phyloP scores from a whole-genome alignment of 2,797 vertebrate genomes.

The Pangasius larnaudii region DNA sequence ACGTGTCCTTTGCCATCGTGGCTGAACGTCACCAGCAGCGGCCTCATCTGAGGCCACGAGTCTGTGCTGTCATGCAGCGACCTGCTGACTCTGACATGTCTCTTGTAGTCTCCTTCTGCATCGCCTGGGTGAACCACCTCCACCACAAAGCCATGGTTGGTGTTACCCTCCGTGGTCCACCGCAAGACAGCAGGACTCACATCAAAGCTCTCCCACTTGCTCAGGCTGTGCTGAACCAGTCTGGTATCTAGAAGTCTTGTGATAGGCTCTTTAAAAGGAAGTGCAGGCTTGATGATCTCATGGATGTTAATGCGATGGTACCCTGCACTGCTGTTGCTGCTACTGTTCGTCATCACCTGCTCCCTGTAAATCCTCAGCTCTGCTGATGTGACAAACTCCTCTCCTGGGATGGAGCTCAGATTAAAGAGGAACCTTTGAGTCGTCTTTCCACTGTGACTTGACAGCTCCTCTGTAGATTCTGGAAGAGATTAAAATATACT shows the following conservation, averaged over 20 bases:
- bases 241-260: slow-evolving; percentile 95
- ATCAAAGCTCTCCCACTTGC: slow-evolving; percentile 97
- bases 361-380: slow-evolving; percentile 97
- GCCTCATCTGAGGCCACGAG: slow-evolving; percentile 92
- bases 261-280: slow-evolving; percentile 80
- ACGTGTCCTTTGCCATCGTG: slow-evolving; percentile 93
- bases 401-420: slow-evolving; percentile 88
- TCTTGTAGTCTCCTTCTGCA: slow-evolving; percentile 73
- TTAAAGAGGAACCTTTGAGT: slow-evolving; percentile 96
- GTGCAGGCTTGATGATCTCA: slow-evolving; percentile 88
- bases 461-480: slow-evolving; percentile 94
- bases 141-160: slow-evolving; percentile 93
- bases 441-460: slow-evolving; percentile 85
- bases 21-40: slow-evolving; percentile 93
- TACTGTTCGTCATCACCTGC: slow-evolving; percentile 79
- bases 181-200: slow-evolving; percentile 92
- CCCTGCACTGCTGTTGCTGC: slow-evolving; percentile 57
- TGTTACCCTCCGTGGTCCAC: slow-evolving; percentile 88
- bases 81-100: slow-evolving; percentile 93
- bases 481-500: slow-evolving; percentile 50
- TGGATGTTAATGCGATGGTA: slow-evolving; percentile 97
- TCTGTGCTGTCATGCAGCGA: slow-evolving; percentile 91
- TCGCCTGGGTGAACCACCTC: slow-evolving; percentile 89
- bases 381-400: slow-evolving; percentile 93
- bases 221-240: slow-evolving; percentile 90